These are phyloP conservation scores for Sphenopsis melanotis DNA, from an alignment of 2,797 vertebrate genomes.

Conservation along the genomic window DNA sequence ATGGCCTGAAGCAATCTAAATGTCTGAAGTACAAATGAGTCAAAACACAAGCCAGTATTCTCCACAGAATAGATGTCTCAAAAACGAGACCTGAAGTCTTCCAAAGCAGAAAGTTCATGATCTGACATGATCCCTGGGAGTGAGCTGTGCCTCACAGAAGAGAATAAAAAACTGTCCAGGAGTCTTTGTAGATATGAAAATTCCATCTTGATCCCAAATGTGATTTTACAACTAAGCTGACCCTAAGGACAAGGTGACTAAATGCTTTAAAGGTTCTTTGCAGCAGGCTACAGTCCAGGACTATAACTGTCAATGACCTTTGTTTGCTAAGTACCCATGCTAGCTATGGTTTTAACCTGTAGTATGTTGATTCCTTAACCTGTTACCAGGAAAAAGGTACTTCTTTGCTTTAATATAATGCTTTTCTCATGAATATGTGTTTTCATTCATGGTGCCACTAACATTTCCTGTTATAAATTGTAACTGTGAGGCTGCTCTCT, in stretches of 20 bases:
- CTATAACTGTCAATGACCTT: background rate
- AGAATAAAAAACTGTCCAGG: background rate
- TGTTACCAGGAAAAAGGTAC: background rate
- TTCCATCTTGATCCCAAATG: background rate
- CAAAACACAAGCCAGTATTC: background rate
- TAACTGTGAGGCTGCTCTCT: background rate
- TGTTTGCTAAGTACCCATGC: background rate
- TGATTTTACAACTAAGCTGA: background rate
- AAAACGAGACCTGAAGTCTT: background rate
- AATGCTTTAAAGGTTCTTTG: background rate
- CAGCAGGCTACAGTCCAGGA: background rate
- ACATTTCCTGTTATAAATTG: background rate
- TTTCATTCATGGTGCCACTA: background rate
- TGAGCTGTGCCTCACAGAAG: background rate
- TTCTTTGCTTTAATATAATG: background rate
- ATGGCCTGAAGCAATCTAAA: background rate
- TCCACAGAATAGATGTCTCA: background rate
- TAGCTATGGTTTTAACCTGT: background rate
- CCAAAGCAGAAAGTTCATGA: background rate
- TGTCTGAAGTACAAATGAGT: background rate
- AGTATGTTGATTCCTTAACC: background rate
- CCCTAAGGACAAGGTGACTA: background rate
- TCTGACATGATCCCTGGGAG: background rate
- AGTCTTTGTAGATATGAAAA: background rate
- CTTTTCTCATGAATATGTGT: background rate